Percentiles rank a stretch among this genome's conserved stretches.
Conservation (phyloP, 2,797 vertebrate genomes). For the Aulostomus chinensis region DNA sequence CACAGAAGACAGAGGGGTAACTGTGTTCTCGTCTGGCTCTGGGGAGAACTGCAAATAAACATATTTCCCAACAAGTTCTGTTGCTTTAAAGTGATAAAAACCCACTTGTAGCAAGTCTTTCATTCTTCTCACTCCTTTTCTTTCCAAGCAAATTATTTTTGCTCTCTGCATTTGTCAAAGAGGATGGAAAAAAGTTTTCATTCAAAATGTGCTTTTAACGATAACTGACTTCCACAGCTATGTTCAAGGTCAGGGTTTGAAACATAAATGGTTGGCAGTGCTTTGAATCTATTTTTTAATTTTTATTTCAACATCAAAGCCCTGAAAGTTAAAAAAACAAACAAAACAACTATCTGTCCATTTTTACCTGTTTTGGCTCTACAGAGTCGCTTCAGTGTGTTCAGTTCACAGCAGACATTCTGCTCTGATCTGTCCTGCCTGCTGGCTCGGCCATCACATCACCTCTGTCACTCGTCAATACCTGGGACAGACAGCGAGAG, state of each 20-base stretch:
- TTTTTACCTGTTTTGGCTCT: constrained; percentile 53
- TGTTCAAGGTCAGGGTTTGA: constrained; percentile 13
- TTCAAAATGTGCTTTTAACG: constrained; percentile 25
- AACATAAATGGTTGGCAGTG: not conserved
- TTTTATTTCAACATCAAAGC: constrained; percentile 8
- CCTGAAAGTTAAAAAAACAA: constrained; percentile 6
- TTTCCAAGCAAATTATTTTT: not conserved
- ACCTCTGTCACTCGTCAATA: constrained; percentile 42
- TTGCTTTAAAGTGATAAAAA: too few species aligned
- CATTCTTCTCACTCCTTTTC: not conserved
- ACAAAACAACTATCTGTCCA: constrained; percentile 3
- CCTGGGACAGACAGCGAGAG: constrained; percentile 27
- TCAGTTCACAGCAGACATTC: constrained; percentile 52
- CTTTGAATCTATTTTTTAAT: constrained; percentile 23
- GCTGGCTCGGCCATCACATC: constrained; percentile 55
- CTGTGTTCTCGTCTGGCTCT: too few species aligned
- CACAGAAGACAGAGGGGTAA: too few species aligned
- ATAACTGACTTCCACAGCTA: constrained; percentile 4
- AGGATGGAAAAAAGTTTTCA: constrained; percentile 17
- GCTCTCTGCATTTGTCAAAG: constrained; percentile 5
- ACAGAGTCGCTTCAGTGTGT: constrained; percentile 28
- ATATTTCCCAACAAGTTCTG: too few species aligned
- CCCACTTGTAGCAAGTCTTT: too few species aligned
- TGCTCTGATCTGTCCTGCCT: constrained; percentile 38
- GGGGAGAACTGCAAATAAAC: too few species aligned